Conservation (phyloP, 2,113 vertebrate species). For the Dendropsophus ebraccatus region DNA sequence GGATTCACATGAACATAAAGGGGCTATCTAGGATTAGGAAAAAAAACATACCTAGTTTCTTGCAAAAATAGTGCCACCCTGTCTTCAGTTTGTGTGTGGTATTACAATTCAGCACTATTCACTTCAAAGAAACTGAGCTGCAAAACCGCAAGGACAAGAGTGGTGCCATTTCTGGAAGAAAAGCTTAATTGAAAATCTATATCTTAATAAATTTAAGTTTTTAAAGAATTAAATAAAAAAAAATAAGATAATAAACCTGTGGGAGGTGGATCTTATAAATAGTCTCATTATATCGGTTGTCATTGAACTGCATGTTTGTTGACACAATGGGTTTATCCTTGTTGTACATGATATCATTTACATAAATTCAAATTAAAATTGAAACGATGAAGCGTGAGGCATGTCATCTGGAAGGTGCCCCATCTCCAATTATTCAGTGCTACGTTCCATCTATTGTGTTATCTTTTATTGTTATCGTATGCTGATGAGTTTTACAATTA, state of each 20-base stretch:
- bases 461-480: neutral
- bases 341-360: no score
- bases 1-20: no score
- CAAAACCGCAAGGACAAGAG: no score
- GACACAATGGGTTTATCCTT: no score
- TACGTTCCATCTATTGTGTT: neutral
- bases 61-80: no score
- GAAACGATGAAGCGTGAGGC: neutral
- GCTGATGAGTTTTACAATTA: neutral
- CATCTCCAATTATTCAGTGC: neutral
- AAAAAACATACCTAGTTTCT: no score
- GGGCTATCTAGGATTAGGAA: no score
- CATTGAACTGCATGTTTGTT: neutral
- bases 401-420: slow-evolving; percentile 1
- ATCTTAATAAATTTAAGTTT: neutral
- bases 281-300: slow-evolving; percentile 3
- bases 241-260: neutral
- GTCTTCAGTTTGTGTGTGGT: no score
- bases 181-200: no score
- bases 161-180: no score
- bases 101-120: no score
- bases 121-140: no score
- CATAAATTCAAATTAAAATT: slow-evolving; percentile 3
- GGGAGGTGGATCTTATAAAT: neutral
- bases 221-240: neutral